Base-by-base conservation (phyloP, 2,888 invertebrate species). In the Charanyca ferruginea region DNA sequence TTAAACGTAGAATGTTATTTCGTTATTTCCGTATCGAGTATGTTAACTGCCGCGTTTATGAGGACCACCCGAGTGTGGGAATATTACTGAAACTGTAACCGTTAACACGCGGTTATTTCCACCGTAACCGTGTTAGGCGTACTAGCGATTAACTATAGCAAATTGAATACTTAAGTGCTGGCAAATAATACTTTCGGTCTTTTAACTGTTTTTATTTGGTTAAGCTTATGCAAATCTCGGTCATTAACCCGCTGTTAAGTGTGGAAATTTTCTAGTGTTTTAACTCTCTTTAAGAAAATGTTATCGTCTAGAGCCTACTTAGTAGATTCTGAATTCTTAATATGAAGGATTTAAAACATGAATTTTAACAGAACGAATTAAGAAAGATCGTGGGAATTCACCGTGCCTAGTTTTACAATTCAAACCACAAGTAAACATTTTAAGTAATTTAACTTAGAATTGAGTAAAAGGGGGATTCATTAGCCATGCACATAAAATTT, bases 1-100 rank as follows among this genome's bases (percentile, higher is more conserved):
- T 73, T 70, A 76, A 78, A 79, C 55, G 28, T 59, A 42, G 25
- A 45, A 44, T 72, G 65, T 63, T 80, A 68, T 77, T 73, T 63
- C 42, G 57, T 72, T 65, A 71, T 66, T 76, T 80, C 53, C 61
- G 48, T 67, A 65, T 62, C 42, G 48, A 73, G 49, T 54, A 49
- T n/a, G 66, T 73, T 70, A 66, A 69, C 63, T 58, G 58, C 53
- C 22, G 42, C 69, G 60, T 72, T 81, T 76, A 73, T 76, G 57
- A 67, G 68, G 66, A 71, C 70, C 75, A 64, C 66, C 70, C 51
- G 44, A 59, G 65, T 70, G 70, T 67, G 68, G 57, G 75, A 75
- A 75, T 66, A 62, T 78, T 66, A 66, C 58, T 59, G 62, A 63
- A 77, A 72, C 53, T 66, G 73, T 54, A 51, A 54, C 48, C 35